Base-by-base conservation (phyloP, 1,140 invertebrate species). In the Radopholus similis region DNA sequence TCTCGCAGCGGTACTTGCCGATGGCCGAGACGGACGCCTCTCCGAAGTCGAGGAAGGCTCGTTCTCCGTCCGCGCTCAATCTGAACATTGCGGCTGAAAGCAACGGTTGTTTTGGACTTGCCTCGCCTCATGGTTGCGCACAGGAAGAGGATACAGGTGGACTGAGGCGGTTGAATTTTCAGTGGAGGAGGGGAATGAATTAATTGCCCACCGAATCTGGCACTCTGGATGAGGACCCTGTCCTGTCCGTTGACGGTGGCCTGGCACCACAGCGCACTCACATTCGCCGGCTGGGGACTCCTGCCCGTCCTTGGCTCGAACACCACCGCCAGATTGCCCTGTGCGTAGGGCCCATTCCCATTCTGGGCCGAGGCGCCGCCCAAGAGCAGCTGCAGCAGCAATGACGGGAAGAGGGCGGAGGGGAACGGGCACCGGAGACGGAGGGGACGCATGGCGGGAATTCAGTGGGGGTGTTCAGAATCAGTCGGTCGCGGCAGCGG, bases 1-100 rank as follows among this genome's bases (percentile, higher is more conserved):
- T 66, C 42, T 66, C 64, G 49, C 64, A 66, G 18, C 54, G 51
- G 35, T 66, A 66, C 42, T 66, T 66, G 26, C 64, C 64, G 23
- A 47, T 44, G 42, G 37, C 49, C 13, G 64, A 63, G 11, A 59
- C 35, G 8, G 64, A 26, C 21, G 42, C 49, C n/a, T 32, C 21
- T 9, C 53, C 64, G 49, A 66, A 66, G 35, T 58, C 40, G 28
- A 66, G 35, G 26, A 56, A 55, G 28, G 64, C 64, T 9, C 64
- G 51, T 11, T 34, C 58, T 18, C 58, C 26, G n/a, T 42, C 58
- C 9, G 40, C 18, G 32, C 32, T 62, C 11, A 47, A 40, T 49
- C 58, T 62, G 47, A 51, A 51, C 6, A 4, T 18, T 21, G 15
- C 6, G 15, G 47, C 21, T 4, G 47, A 13, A 15, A 49, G 6